A percentile compares a stretch with the other conserved stretches of the same genome.
These are phyloP conservation scores for Anastatus disparis DNA, from an alignment of 1,140 invertebrate genomes.

Conservation along the genomic window DNA sequence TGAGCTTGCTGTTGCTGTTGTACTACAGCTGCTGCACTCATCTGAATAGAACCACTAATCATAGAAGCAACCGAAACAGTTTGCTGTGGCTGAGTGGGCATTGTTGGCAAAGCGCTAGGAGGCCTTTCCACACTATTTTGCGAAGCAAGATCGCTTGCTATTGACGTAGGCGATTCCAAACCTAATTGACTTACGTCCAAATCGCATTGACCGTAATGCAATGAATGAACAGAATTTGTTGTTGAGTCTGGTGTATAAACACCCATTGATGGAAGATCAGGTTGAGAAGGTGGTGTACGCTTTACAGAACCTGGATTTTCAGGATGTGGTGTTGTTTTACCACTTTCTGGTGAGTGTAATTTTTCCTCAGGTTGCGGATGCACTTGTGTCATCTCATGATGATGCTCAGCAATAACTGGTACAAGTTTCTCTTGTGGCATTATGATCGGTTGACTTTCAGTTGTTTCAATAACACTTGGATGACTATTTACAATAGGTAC, in stretches of 20 bases:
- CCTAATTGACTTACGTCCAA: slow-evolving; percentile 85
- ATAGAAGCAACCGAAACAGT: slow-evolving; percentile 21
- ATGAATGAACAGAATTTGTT: slow-evolving; percentile 84
- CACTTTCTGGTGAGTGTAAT: slow-evolving; percentile 64
- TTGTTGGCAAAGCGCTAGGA: slow-evolving; percentile 61
- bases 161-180: slow-evolving; percentile 87
- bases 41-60: not conserved
- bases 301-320: slow-evolving; percentile 70
- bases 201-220: slow-evolving; percentile 83
- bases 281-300: slow-evolving; percentile 69
- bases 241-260: slow-evolving; percentile 87
- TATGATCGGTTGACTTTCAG: slow-evolving; percentile 29
- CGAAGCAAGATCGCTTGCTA: slow-evolving; percentile 84
- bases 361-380: slow-evolving; percentile 59
- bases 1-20: slow-evolving; percentile 53
- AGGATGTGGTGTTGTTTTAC: slow-evolving; percentile 70
- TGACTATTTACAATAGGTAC: slow-evolving; percentile 1
- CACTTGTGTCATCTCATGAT: slow-evolving; percentile 51
- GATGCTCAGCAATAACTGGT: slow-evolving; percentile 50
- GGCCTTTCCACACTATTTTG: slow-evolving; percentile 78
- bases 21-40: slow-evolving; percentile 29
- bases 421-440: slow-evolving; percentile 54
- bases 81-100: slow-evolving; percentile 44
- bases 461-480: slow-evolving; percentile 20
- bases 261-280: slow-evolving; percentile 80